Evolutionary conservation across 2,888 invertebrate genomes (phyloP).

Genomic region (Pediacus dermestoides): DNA sequence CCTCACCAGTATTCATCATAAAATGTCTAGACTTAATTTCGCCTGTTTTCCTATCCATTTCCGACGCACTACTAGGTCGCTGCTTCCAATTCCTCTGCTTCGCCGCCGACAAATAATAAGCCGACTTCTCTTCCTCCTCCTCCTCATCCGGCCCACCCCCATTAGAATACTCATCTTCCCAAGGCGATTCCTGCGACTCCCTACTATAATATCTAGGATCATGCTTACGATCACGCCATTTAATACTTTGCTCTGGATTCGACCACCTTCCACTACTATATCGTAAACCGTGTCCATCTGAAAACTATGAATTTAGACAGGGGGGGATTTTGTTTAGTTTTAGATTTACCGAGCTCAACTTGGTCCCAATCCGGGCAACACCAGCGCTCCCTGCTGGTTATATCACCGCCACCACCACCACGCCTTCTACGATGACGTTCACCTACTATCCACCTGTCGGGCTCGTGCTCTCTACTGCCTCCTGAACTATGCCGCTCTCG

Average conservation of each 20-base stretch:
- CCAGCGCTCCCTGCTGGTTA: constrained; percentile 38
- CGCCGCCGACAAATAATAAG: constrained; percentile 40
- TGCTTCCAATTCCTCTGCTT: constrained; percentile 54
- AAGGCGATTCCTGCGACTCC: constrained; percentile 53
- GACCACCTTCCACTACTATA: constrained; percentile 38
- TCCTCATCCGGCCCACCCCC: constrained; percentile 43
- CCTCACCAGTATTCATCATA: too few relatives aligned
- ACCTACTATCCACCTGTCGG: constrained; percentile 39
- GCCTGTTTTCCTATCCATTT: constrained; percentile 53
- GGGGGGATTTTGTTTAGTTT: not conserved
- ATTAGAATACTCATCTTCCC: constrained; percentile 58
- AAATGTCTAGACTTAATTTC: constrained; percentile 45
- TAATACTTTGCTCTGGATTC: constrained; percentile 28
- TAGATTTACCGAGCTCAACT: constrained; percentile 49
- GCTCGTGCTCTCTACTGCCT: constrained; percentile 31
- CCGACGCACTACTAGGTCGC: constrained; percentile 58
- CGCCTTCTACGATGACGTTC: constrained; percentile 38
- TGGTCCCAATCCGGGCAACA: constrained; percentile 55
- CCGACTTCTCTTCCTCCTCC: constrained; percentile 40
- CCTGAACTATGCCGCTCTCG: constrained; percentile 34
- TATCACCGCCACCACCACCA: constrained; percentile 39
- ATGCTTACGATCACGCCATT: constrained; percentile 43
- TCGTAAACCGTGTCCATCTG: constrained; percentile 36
- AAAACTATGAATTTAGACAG: constrained; percentile 6
- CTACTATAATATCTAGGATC: constrained; percentile 47